Evolutionary conservation across 1,140 invertebrate genomes (phyloP).

Genomic region (Caenorhabditis latens): DNA sequence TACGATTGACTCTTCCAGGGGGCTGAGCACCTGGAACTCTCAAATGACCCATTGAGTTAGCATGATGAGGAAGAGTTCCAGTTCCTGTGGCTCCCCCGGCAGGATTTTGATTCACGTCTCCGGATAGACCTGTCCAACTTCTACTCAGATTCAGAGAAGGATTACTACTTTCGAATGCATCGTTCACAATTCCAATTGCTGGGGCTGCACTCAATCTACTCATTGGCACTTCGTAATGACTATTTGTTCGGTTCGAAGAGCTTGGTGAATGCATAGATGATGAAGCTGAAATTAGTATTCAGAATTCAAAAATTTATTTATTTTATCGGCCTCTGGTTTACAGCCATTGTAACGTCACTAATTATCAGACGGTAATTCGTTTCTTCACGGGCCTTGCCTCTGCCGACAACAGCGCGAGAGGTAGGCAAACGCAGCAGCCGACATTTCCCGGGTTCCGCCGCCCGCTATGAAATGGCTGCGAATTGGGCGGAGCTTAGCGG

Average conservation of each 20-base stretch:
- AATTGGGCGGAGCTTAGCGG: background rate
- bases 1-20: background rate
- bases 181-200: background rate
- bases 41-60: conserved; percentile 10
- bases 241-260: background rate
- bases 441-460: conserved; percentile 36
- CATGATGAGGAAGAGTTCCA: conserved; percentile 22
- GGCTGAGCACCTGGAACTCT: background rate
- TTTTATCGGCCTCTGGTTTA: conserved; percentile 41
- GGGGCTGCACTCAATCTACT: conserved; percentile 18
- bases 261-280: conserved; percentile 19
- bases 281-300: conserved; percentile 9
- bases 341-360: conserved; percentile 26
- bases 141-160: conserved; percentile 1
- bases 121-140: conserved; percentile 36
- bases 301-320: background rate
- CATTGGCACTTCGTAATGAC: background rate
- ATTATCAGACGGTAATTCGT: conserved; percentile 31
- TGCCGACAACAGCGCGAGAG: background rate
- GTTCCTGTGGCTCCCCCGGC: background rate
- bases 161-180: conserved; percentile 41
- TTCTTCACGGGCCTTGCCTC: conserved; percentile 19
- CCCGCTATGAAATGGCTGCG: background rate
- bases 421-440: conserved; percentile 17
- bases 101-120: background rate